These are phyloP conservation scores for Cepaea hortensis DNA, from an alignment of 2,888 invertebrate species.

Conservation along the genomic window DNA sequence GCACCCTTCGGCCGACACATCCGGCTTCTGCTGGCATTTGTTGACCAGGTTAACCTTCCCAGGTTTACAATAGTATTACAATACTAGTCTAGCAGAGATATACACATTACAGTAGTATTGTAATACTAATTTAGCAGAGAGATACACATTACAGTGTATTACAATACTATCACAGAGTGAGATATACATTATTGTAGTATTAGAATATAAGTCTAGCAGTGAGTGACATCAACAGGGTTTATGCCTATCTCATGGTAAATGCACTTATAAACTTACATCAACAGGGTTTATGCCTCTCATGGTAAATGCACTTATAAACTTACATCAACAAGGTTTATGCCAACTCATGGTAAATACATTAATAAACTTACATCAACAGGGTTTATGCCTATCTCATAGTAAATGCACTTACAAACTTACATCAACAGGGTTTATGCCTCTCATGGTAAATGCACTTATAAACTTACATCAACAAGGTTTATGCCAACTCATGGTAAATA, in stretches of 20 bases:
- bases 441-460: conserved; percentile 83
- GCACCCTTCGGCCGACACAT: too few relatives aligned
- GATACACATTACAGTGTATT: too few relatives aligned
- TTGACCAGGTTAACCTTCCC: too few relatives aligned
- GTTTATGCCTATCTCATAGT: conserved; percentile 87
- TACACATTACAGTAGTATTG: not conserved
- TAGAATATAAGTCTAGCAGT: too few relatives aligned
- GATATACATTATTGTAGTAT: too few relatives aligned
- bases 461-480: conserved; percentile 80
- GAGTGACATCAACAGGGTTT: conserved; percentile 80
- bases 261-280: conserved; percentile 37
- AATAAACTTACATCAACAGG: conserved; percentile 80
- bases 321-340: conserved; percentile 82
- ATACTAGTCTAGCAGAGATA: not conserved
- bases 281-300: conserved; percentile 87
- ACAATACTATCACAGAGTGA: too few relatives aligned
- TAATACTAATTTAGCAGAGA: not conserved
- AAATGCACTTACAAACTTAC: conserved; percentile 77
- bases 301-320: conserved; percentile 80
- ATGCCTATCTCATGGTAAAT: conserved; percentile 89
- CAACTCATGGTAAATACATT: conserved; percentile 89
- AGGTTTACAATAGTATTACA: too few relatives aligned
- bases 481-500: conserved; percentile 91
- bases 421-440: conserved; percentile 83
- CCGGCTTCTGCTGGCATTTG: too few relatives aligned